These are phyloP conservation scores for Himalopsyche kuldschensis DNA, from an alignment of 2,888 invertebrate genomes.

Conservation along the genomic window DNA sequence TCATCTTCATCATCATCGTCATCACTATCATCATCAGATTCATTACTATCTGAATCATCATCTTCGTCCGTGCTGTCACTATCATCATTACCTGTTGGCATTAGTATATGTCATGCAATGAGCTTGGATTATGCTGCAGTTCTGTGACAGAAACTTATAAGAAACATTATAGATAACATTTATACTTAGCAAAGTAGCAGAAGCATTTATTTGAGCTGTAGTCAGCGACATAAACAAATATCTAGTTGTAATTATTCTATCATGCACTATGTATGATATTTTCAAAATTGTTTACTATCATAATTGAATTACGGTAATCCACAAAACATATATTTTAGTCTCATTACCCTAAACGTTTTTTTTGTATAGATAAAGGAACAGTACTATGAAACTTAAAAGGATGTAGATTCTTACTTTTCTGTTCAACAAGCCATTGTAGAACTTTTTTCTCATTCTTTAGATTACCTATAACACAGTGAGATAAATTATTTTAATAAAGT, in stretches of 20 bases:
- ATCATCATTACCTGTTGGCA: conserved; percentile 62
- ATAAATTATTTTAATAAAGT: conserved; percentile 39
- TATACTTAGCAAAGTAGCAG: conserved; percentile 13
- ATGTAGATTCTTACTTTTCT: conserved; percentile 89
- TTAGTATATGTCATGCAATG: conserved; percentile 63
- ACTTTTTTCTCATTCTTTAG: conserved; percentile 93
- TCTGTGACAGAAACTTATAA: conserved; percentile 6
- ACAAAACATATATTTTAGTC: conserved; percentile 3
- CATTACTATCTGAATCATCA: conserved; percentile 44
- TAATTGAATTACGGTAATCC: neutral
- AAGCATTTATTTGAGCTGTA: conserved; percentile 7
- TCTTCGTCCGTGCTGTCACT: conserved; percentile 47
- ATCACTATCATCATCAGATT: conserved; percentile 54
- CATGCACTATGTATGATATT: neutral
- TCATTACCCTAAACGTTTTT: conserved; percentile 3
- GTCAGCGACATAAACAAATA: neutral
- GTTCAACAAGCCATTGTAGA: conserved; percentile 93
- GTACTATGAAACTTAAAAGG: conserved; percentile 41
- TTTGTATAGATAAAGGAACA: neutral
- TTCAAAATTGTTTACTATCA: neutral
- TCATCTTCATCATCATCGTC: conserved; percentile 51
- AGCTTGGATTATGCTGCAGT: conserved; percentile 38
- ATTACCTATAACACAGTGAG: conserved; percentile 71
- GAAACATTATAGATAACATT: conserved; percentile 2
- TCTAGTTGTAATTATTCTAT: conserved; percentile 3